These are phyloP conservation scores for Trichonephila inaurata DNA, from an alignment of 1,140 invertebrate species.

Conservation along the genomic window DNA sequence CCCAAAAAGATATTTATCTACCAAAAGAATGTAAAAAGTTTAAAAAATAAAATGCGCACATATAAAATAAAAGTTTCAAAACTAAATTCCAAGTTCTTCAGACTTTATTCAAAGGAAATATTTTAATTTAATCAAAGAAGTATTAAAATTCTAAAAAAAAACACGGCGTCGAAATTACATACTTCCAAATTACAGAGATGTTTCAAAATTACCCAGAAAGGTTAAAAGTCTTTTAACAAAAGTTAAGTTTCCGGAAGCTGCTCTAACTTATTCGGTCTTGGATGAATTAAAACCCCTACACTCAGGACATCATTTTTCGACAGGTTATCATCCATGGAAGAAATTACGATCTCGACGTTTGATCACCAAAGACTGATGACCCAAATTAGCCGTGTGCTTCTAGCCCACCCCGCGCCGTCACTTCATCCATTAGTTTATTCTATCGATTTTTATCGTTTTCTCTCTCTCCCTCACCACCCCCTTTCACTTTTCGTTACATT, in stretches of 20 bases:
- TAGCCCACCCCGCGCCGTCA: not conserved
- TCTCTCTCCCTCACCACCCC: not conserved
- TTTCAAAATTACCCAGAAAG: too few species aligned
- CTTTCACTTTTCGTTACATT: constrained; percentile 7
- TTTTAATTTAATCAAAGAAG: too few species aligned
- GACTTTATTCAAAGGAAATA: too few species aligned
- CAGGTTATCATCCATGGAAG: not conserved
- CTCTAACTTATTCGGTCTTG: not conserved
- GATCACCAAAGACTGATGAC: constrained; percentile 53
- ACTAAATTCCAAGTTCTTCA: too few species aligned
- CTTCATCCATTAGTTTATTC: constrained; percentile 39
- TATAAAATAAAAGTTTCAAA: too few species aligned
- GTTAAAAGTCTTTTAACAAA: too few species aligned
- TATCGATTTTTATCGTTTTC: constrained; percentile 46
- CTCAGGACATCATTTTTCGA: not conserved
- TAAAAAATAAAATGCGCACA: too few species aligned
- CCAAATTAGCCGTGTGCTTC: constrained; percentile 44
- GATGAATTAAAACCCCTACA: not conserved
- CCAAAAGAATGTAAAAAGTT: too few species aligned
- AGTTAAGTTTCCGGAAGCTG: not conserved
- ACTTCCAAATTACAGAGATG: too few species aligned
- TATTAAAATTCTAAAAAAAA: too few species aligned
- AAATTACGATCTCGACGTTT: constrained; percentile 19
- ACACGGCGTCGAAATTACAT: too few species aligned
- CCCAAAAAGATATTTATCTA: too few species aligned